phyloP scores from a whole-genome alignment of 1,140 invertebrate genomes.

The Yoshiicerus persimilis region DNA sequence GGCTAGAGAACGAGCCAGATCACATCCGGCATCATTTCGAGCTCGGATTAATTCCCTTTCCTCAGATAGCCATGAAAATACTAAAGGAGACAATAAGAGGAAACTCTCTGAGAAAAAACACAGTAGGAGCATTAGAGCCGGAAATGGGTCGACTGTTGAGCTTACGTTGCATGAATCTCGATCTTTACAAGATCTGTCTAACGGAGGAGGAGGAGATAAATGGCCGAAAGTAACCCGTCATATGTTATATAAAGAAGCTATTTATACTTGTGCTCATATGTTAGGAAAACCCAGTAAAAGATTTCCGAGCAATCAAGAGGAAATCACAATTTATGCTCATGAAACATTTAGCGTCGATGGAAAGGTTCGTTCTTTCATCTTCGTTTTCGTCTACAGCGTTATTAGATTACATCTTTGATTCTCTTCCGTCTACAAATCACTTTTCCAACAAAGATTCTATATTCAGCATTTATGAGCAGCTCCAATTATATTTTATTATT shows the following conservation, averaged over 20 bases:
- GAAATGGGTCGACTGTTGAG: not conserved
- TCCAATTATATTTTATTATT: not conserved
- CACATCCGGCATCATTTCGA: not conserved
- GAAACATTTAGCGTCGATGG: slow-evolving; percentile 25
- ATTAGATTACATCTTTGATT: not conserved
- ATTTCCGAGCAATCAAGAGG: slow-evolving; percentile 35
- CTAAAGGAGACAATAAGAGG: not conserved
- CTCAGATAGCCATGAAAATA: not conserved
- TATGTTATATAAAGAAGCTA: slow-evolving; percentile 39
- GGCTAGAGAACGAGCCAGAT: not conserved
- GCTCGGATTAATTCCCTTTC: not conserved
- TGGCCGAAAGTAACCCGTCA: slow-evolving; percentile 20
- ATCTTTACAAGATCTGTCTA: not conserved
- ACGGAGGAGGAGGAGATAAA: not conserved
- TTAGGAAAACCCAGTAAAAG: slow-evolving; percentile 31
- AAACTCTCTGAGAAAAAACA: not conserved
- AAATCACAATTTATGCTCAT: slow-evolving; percentile 37
- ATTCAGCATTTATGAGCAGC: not conserved
- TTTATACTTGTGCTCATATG: slow-evolving; percentile 44
- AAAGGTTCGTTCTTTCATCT: not conserved
- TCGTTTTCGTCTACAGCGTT: not conserved
- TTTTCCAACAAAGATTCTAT: not conserved
- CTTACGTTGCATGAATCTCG: not conserved
- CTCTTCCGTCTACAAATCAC: not conserved
- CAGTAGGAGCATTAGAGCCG: not conserved